phyloP scores from a whole-genome alignment of 2,113 vertebrate species.

The Vanacampus margaritifer region DNA sequence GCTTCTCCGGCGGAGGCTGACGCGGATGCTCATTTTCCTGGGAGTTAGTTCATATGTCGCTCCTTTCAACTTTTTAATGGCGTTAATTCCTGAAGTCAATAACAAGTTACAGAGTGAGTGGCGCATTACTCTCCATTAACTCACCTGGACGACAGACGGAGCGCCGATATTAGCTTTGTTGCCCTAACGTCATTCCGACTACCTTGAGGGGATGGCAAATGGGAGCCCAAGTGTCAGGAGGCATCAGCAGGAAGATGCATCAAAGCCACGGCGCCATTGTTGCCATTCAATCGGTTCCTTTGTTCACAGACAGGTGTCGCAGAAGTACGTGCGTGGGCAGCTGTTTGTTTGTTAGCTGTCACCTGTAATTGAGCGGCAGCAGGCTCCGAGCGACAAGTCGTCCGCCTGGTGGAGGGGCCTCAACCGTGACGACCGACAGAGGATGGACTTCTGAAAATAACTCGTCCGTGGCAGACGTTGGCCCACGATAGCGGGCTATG shows the following conservation, averaged over 20 bases:
- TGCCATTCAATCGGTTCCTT: constrained; percentile 11
- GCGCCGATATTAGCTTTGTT: constrained; percentile 52
- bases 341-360: constrained; percentile 38
- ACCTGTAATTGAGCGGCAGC: constrained; percentile 54
- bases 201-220: constrained; percentile 52
- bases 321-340: constrained; percentile 22
- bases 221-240: constrained; percentile 45
- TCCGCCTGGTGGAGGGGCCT: constrained; percentile 12
- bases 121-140: constrained; percentile 65
- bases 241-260: constrained; percentile 52
- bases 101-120: constrained; percentile 42
- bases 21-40: background rate
- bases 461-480: background rate
- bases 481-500: background rate
- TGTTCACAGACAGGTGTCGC: background rate
- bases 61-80: constrained; percentile 58
- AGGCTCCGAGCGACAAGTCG: constrained; percentile 4
- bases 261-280: constrained; percentile 45
- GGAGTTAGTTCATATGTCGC: constrained; percentile 40
- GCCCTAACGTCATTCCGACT: constrained; percentile 52
- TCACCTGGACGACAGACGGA: constrained; percentile 52
- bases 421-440: constrained; percentile 37
- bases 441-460: constrained; percentile 3
- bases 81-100: constrained; percentile 63
- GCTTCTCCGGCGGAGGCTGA: constrained; percentile 5